Base-by-base conservation (phyloP, 2,113 vertebrate species). In the Calypte anna region DNA sequence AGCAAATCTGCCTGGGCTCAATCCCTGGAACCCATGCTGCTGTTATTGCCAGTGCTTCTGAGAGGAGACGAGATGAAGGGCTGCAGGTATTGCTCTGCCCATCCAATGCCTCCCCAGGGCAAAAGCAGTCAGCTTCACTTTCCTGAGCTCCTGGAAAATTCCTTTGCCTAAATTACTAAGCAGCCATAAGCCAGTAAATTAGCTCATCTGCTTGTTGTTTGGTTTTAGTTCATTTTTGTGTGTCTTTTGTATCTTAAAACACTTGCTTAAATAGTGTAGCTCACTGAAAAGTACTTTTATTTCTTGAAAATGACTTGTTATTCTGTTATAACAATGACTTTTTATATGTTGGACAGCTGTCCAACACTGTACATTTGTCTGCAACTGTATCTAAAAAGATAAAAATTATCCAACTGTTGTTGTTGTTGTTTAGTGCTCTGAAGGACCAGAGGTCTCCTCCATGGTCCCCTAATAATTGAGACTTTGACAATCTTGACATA, bases 141-240 rank as follows among this genome's bases (percentile, higher is more conserved):
- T 27, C 20, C 77, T 0, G 2, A 77, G 25, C 23, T 77, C 55
- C 46, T 48, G 46, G 67, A 69, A 74, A 87, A 73, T 48, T 64
- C 9, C 19, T 72, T 75, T 73, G 22, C 44, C 7, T 27, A 25
- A 43, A 22, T 61, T 86, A 58, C n/a, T 68, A 62, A 28, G 30
- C 8, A 92, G 9, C 54, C 20, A 14, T 46, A 79, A 73, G 44
- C 22, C 54, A 67, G 43, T 75, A 79, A n/a, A 17, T 57, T 61
- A 27, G 19, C 66, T 75, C 46, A 43, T 40, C 9, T 14, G 1
- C 11, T 36, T 36, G 74, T 28, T 10, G 7, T 0, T 0, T 21
- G 46, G 55, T 33, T 46, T 50, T 40, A 24, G 40, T 40, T 40
- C 11, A 40, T 40, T 40, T 40, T 40, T 51, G 23, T 58, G 16